Base-by-base conservation (phyloP, 2,797 vertebrate genomes). In the Chlorospingus semifuscus region DNA sequence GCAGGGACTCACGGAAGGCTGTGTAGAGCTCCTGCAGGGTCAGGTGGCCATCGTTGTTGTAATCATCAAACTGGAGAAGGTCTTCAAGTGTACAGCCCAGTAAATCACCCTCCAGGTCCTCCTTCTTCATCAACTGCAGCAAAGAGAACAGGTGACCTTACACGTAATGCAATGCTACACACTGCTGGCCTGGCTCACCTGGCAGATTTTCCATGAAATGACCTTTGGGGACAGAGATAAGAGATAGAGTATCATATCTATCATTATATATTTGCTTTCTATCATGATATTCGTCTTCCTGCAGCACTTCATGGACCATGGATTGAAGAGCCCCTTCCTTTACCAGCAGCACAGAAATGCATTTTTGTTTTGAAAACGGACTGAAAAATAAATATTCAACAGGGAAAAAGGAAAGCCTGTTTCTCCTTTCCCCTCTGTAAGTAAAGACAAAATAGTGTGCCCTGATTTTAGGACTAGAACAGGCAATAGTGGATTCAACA, bases 21-120 rank as follows among this genome's bases (percentile, higher is more conserved):
- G 98, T 99, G 95, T 98, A 99, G 96, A 99, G 98, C 98, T 99
- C 99, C 16, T 97, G 98, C 55, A 99, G 98, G 32, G 98, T 99
- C 93, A 99, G 98, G 91, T 90, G 98, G 8, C 98, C 98, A 0
- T 99, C 99, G 0, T 97, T 98, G 97, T 99, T 98, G 97, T 99
- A 99, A 96, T 99, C 99, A 15, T 99, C 99, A 27, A 99, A 99
- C 3, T 97, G 98, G 46, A 99, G 98, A 82, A 99, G 98, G 97
- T 99, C 99, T 37, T 98, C 98, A n/a, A 98, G 98, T 3, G 98
- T 98, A 96, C 99, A 99, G 36, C 98, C 98, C 95, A 98, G 80
- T 19, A 98, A 95, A 88, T 98, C 98, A 53, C 98, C 98, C 19
- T 98, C 98, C 94, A 99, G 86, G n/a, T 98, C 91, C 69, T 96